These are phyloP conservation scores for Oxystoma pomonae DNA, from an alignment of 2,888 invertebrate genomes.

Conservation along the genomic window DNA sequence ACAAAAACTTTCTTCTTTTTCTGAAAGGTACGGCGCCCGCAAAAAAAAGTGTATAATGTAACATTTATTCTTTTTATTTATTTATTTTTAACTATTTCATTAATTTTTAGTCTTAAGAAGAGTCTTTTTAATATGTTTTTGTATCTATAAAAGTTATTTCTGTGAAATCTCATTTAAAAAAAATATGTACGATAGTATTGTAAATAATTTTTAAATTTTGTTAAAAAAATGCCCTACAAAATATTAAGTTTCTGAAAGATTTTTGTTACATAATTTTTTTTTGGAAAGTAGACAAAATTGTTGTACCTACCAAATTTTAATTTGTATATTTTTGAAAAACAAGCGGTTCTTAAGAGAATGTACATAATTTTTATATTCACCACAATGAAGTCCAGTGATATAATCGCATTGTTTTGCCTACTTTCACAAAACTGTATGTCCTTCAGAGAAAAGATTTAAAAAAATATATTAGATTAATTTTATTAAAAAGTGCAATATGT, in stretches of 20 bases:
- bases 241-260: slow-evolving; percentile 26
- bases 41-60: neutral
- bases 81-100: neutral
- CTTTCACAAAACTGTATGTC: slow-evolving; percentile 24
- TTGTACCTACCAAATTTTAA: neutral
- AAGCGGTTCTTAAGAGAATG: neutral
- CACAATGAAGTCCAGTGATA: neutral
- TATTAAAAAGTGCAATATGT: slow-evolving; percentile 64
- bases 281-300: slow-evolving; percentile 27
- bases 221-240: slow-evolving; percentile 11
- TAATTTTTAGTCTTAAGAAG: neutral
- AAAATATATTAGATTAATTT: slow-evolving; percentile 39
- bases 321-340: slow-evolving; percentile 1
- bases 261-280: slow-evolving; percentile 34
- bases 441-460: slow-evolving; percentile 41
- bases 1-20: neutral
- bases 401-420: neutral
- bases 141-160: neutral
- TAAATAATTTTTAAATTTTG: slow-evolving; percentile 27
- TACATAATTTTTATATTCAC: neutral
- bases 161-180: slow-evolving; percentile 22
- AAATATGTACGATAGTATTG: slow-evolving; percentile 27
- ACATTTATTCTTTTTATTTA: neutral
- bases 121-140: neutral
- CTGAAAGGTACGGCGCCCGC: neutral